Evolutionary conservation across 2,113 vertebrate genomes (phyloP).

Genomic region (Heptranchias perlo): DNA sequence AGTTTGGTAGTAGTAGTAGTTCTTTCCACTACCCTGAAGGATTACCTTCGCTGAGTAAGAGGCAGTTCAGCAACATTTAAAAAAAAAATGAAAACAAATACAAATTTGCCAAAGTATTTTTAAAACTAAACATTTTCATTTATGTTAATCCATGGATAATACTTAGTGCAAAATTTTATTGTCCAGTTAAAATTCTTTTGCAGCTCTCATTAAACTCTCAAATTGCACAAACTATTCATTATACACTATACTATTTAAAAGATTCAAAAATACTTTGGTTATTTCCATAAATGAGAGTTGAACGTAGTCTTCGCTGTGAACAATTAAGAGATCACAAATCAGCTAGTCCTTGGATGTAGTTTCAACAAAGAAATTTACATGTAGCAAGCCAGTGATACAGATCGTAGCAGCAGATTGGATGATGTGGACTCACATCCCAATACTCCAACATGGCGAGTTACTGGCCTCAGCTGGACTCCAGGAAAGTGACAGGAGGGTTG

Average conservation of each 20-base stretch:
- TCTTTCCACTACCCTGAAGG: background rate
- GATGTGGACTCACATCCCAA: background rate
- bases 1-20: background rate
- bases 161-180: background rate
- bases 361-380: background rate
- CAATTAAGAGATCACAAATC: background rate
- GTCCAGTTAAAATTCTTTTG: background rate
- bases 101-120: background rate
- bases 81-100: background rate
- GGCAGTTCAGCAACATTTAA: background rate
- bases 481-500: background rate
- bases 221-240: background rate
- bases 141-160: background rate
- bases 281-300: background rate
- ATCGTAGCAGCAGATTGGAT: background rate
- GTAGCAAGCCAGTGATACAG: background rate
- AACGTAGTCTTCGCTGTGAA: background rate
- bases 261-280: too few species aligned
- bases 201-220: background rate
- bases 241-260: too few species aligned
- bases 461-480: background rate
- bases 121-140: slow-evolving; percentile 1
- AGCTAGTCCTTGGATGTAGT: background rate
- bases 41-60: background rate
- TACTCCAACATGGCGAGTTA: background rate